These are phyloP conservation scores for Coenonympha arcania DNA, from an alignment of 2,888 invertebrate genomes.

Conservation along the genomic window DNA sequence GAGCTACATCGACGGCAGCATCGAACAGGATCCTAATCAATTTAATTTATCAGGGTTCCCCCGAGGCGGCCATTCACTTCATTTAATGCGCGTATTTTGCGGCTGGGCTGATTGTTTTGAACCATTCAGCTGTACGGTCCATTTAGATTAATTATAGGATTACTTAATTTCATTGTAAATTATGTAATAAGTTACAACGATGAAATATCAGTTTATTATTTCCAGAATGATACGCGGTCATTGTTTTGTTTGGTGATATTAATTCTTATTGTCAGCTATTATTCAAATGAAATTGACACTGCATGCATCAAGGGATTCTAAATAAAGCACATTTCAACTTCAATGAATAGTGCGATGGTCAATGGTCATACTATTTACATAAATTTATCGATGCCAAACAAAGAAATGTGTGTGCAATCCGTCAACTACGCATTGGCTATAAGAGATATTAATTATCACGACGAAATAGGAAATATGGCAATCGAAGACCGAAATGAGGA, in stretches of 20 bases:
- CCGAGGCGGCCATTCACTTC: slow-evolving; percentile 73
- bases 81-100: slow-evolving; percentile 75
- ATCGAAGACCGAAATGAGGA: slow-evolving; percentile 59
- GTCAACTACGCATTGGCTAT: slow-evolving; percentile 26
- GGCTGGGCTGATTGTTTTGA: slow-evolving; percentile 74
- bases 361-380: too few relatives aligned
- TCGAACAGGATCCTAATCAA: slow-evolving; percentile 74
- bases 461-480: slow-evolving; percentile 66
- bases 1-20: slow-evolving; percentile 60
- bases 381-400: not conserved
- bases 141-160: slow-evolving; percentile 75
- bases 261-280: too few relatives aligned
- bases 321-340: too few relatives aligned
- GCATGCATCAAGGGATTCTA: too few relatives aligned
- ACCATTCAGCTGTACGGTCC: slow-evolving; percentile 74
- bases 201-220: slow-evolving; percentile 12
- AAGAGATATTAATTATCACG: slow-evolving; percentile 65
- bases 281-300: too few relatives aligned
- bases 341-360: too few relatives aligned
- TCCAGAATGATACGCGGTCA: not conserved
- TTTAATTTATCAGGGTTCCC: slow-evolving; percentile 75
- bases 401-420: not conserved
- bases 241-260: not conserved
- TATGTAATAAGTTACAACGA: slow-evolving; percentile 47
- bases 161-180: slow-evolving; percentile 69